phyloP scores from a whole-genome alignment of 2,797 vertebrate genomes.

The Peromyscus aztecus region DNA sequence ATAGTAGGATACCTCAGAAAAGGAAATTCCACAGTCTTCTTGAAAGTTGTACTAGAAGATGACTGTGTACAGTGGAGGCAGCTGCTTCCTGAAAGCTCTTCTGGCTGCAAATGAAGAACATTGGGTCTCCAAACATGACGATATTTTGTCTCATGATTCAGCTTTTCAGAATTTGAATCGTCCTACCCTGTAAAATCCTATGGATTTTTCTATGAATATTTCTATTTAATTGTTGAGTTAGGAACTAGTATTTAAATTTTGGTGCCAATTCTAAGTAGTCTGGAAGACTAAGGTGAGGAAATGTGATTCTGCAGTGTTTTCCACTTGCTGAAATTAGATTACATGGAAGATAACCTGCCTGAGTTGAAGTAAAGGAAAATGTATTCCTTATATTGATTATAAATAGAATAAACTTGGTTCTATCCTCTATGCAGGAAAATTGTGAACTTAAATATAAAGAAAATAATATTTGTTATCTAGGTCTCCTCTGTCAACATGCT shows the following conservation, averaged over 20 bases:
- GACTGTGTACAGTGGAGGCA: background rate
- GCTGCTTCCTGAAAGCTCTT: background rate
- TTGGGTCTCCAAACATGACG: background rate
- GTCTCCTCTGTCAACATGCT: slow-evolving; percentile 10
- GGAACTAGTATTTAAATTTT: slow-evolving; percentile 46
- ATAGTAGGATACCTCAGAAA: slow-evolving; percentile 25
- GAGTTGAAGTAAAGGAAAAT: slow-evolving; percentile 45
- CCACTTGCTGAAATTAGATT: background rate
- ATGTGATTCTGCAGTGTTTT: background rate
- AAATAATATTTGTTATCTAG: slow-evolving; percentile 19
- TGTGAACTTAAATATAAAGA: slow-evolving; percentile 24
- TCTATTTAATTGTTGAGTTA: slow-evolving; percentile 14
- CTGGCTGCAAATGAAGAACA: background rate
- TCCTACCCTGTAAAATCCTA: slow-evolving; percentile 38
- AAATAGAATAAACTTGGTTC: background rate
- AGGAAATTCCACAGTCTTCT: slow-evolving; percentile 22
- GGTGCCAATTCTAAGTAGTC: background rate
- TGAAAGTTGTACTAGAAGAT: slow-evolving; percentile 29
- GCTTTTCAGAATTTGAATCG: slow-evolving; percentile 19
- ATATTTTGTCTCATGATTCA: slow-evolving; percentile 4
- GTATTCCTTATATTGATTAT: slow-evolving; percentile 10
- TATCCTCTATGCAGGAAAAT: slow-evolving; percentile 21
- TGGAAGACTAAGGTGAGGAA: slow-evolving; percentile 27
- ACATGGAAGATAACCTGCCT: slow-evolving; percentile 35
- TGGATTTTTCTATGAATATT: slow-evolving; percentile 30